Percentiles rank a stretch among this genome's conserved stretches.
phyloP scores from a whole-genome alignment of 2,888 invertebrate genomes.

The Pterostichus madidus region DNA sequence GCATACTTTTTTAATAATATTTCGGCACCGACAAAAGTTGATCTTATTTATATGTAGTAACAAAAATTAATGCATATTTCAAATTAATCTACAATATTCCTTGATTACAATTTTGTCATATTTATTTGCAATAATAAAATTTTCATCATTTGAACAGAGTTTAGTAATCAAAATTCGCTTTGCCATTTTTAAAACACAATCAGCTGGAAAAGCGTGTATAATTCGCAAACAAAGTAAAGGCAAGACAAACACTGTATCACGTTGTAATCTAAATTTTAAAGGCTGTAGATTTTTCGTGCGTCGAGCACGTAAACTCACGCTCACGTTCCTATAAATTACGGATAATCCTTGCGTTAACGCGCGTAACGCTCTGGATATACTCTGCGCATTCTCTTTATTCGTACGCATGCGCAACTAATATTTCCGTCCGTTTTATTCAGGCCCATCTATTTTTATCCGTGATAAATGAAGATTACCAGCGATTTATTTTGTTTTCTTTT shows the following conservation, averaged over 20 bases:
- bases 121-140: no score
- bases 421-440: constrained; percentile 59
- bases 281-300: constrained; percentile 41
- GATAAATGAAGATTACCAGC: constrained; percentile 66
- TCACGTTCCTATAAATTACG: constrained; percentile 55
- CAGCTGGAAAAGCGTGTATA: constrained; percentile 10
- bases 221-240: not conserved
- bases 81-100: no score
- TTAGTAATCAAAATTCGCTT: no score
- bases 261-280: constrained; percentile 48
- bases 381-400: constrained; percentile 20
- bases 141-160: no score
- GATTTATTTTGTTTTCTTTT: constrained; percentile 66
- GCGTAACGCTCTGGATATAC: constrained; percentile 9
- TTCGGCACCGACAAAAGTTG: no score
- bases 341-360: constrained; percentile 55
- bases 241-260: not conserved
- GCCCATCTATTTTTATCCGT: constrained; percentile 65
- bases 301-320: constrained; percentile 13
- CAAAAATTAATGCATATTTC: no score
- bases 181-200: constrained; percentile 1
- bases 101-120: no score
- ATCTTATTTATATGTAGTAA: no score
- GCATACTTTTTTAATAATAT: no score
- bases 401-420: constrained; percentile 38